Percentiles rank a stretch among this genome's conserved stretches.
Evolutionary conservation across 2,888 invertebrate species (phyloP).

Genomic region (Eremobia ochroleuca): DNA sequence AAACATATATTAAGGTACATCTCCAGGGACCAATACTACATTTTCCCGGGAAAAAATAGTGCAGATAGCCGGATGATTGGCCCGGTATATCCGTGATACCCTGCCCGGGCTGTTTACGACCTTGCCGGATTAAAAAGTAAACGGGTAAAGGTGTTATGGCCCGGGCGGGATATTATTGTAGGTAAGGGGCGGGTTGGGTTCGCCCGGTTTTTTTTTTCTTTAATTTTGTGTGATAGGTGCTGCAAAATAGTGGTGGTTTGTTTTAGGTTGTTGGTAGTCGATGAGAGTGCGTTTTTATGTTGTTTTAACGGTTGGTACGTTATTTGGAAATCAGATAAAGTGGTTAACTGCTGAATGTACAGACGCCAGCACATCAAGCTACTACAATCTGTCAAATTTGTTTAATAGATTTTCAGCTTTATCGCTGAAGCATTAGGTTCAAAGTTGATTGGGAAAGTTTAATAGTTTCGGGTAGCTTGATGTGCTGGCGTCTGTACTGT

Average conservation of each 20-base stretch:
- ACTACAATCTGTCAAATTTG: too few species aligned
- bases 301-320: conserved; percentile 12
- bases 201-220: conserved; percentile 48
- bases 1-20: conserved; percentile 82
- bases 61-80: conserved; percentile 88
- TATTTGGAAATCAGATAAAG: conserved; percentile 19
- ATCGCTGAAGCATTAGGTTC: too few species aligned
- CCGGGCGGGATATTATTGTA: conserved; percentile 68
- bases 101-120: conserved; percentile 83
- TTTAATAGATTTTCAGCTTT: too few species aligned
- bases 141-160: conserved; percentile 71
- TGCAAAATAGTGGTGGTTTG: conserved; percentile 9
- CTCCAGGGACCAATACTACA: conserved; percentile 79
- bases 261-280: conserved; percentile 22
- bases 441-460: too few species aligned
- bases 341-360: conserved; percentile 1
- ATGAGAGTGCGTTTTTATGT: conserved; percentile 42
- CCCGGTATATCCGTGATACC: conserved; percentile 86
- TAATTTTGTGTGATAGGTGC: conserved; percentile 51
- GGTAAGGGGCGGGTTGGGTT: conserved; percentile 60
- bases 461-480: too few species aligned
- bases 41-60: conserved; percentile 87
- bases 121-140: conserved; percentile 86
- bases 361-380: too few species aligned
- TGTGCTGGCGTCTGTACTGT: too few species aligned